Percentiles rank a stretch among this genome's conserved stretches.
Evolutionary conservation across 2,888 invertebrate genomes (phyloP).

Genomic region (Dendrolimus pini): DNA sequence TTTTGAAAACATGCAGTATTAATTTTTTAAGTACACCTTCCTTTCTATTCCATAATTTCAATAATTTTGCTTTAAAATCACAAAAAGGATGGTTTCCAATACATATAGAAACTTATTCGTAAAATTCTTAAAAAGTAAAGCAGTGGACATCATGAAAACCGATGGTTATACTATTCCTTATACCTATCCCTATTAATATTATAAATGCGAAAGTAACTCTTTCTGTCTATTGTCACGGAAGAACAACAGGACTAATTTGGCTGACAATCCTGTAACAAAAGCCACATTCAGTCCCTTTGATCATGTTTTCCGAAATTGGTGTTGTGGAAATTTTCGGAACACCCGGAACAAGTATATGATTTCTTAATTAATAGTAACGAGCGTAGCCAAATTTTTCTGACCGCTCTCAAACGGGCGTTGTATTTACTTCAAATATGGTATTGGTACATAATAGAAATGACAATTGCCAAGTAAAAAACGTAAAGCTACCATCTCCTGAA

Average conservation of each 20-base stretch:
- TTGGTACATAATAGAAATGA: too few relatives aligned
- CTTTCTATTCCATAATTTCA: conserved; percentile 44
- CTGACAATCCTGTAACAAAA: conserved; percentile 34
- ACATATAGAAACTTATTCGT: conserved; percentile 55
- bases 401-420: conserved; percentile 22
- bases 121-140: conserved; percentile 54
- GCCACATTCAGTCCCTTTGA: conserved; percentile 34
- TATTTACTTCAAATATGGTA: too few relatives aligned
- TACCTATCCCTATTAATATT: conserved; percentile 19
- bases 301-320: conserved; percentile 33
- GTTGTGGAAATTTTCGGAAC: conserved; percentile 27
- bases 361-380: conserved; percentile 36
- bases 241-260: too few relatives aligned
- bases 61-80: conserved; percentile 40
- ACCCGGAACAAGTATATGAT: conserved; percentile 39
- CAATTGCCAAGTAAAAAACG: too few relatives aligned
- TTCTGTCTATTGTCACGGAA: conserved; percentile 35
- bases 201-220: conserved; percentile 16
- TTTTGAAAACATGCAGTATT: conserved; percentile 30
- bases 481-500: too few relatives aligned
- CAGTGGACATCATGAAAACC: conserved; percentile 53
- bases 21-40: conserved; percentile 49
- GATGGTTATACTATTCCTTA: conserved; percentile 44
- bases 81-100: conserved; percentile 44
- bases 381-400: conserved; percentile 40